Evolutionary conservation across 2,797 vertebrate genomes (phyloP), one percentile per base, ranked within the genome.

Genomic region (Oreortyx pictus): DNA sequence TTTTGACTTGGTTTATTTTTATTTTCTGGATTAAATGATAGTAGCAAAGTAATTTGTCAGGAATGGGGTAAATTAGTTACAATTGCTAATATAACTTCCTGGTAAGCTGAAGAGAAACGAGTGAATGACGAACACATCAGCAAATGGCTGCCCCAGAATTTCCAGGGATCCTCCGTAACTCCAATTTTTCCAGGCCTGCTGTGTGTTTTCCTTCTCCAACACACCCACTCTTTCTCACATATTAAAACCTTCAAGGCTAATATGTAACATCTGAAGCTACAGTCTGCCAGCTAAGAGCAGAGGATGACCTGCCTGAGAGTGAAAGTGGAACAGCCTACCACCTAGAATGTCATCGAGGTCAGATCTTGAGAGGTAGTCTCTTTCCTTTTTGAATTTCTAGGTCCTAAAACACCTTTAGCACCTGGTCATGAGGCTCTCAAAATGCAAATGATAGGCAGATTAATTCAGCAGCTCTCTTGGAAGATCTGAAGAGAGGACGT

Each of bases 401-500:
- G 23, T 91, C 85, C 81, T 88, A 93, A 91, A 90, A 41, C 43
- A 71, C 33, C 37, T 88, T 86, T 80, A 92, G 61, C 76, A 37
- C 31, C 33, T 59, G 57, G 39, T 9, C 66, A 41, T 49, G 70
- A 82, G 39, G 25, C 24, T 91, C 46, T 96, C 91, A 85, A 66
- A 93, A 92, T 94, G 76, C 64, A 92, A 96, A 95, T 68, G 47
- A 92, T 44, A 92, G 43, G 39, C n/a, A 74, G 78, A 94, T 91
- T 92, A 90, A 93, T 94, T 93, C 90, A 90, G 76, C 11, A 80
- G 46, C 59, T 92, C 59, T 56, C 79, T 66, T 87, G 33, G 66
- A 93, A 94, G 81, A 80, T 87, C 90, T 94, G 90, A 86, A 50
- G 54, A 59, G 50, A 80, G 27, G 52, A 82, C 27, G 44, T 88